These are phyloP conservation scores for Macrosiphum euphorbiae DNA, from an alignment of 2,888 invertebrate genomes.

Conservation along the genomic window DNA sequence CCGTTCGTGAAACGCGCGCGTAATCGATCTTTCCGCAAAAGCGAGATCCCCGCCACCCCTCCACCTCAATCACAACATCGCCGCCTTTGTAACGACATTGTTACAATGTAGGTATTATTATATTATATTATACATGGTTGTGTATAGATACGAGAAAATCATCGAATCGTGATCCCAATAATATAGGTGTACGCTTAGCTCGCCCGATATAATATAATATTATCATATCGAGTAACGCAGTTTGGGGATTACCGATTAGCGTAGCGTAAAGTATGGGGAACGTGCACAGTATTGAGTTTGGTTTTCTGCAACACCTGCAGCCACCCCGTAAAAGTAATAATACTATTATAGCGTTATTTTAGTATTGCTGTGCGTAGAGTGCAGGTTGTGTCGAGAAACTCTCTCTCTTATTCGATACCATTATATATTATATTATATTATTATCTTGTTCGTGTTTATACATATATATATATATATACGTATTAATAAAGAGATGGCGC, in stretches of 20 bases:
- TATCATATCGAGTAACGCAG: background rate
- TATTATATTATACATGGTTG: background rate
- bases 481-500: background rate
- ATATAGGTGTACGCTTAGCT: background rate
- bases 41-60: background rate
- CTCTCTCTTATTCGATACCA: constrained; percentile 6
- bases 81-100: background rate
- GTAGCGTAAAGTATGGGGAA: background rate
- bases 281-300: background rate
- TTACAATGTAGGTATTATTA: background rate
- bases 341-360: background rate
- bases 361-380: background rate
- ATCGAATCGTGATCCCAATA: background rate
- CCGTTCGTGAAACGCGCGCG: background rate
- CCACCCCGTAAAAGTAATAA: background rate
- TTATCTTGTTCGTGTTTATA: constrained; percentile 4
- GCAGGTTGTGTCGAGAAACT: background rate
- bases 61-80: background rate
- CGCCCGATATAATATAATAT: background rate
- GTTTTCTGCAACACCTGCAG: background rate
- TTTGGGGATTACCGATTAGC: background rate
- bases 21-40: background rate
- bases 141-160: background rate
- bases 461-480: background rate
- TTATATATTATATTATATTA: constrained; percentile 8